phyloP scores from a whole-genome alignment of 2,888 invertebrate genomes.

The Tiliacea aurago region DNA sequence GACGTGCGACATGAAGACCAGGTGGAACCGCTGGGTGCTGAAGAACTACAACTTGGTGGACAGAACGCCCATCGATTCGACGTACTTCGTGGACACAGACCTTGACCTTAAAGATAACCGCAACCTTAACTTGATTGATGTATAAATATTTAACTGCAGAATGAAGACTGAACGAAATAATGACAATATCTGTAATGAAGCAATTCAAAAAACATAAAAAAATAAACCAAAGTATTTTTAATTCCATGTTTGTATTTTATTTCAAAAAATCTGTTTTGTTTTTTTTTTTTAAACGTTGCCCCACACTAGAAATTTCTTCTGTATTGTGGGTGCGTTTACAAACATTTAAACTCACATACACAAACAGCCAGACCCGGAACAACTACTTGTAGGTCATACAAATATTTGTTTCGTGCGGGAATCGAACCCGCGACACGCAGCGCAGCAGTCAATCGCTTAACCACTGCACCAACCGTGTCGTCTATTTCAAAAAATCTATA shows the following conservation, averaged over 20 bases:
- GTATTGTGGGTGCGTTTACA: too few relatives aligned
- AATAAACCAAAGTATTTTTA: constrained; percentile 43
- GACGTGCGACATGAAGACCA: constrained; percentile 84
- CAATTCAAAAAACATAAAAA: constrained; percentile 32
- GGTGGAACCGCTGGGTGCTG: constrained; percentile 83
- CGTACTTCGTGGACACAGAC: constrained; percentile 78
- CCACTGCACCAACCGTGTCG: too few relatives aligned
- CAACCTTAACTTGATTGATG: constrained; percentile 53
- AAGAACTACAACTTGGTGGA: constrained; percentile 80
- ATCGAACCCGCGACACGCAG: too few relatives aligned
- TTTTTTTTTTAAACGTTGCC: too few relatives aligned
- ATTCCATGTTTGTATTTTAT: constrained; percentile 22
- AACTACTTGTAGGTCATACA: too few relatives aligned
- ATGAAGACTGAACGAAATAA: constrained; percentile 7
- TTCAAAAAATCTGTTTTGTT: constrained; percentile 4
- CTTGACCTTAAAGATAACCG: constrained; percentile 64
- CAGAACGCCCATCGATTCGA: constrained; percentile 73
- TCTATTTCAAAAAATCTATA: constrained; percentile 13
- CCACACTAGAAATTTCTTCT: too few relatives aligned
- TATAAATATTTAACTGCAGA: constrained; percentile 35
- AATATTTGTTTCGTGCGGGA: too few relatives aligned
- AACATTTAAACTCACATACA: too few relatives aligned
- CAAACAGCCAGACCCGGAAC: too few relatives aligned
- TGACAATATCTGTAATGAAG: constrained; percentile 5
- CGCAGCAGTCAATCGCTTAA: too few relatives aligned